Evolutionary conservation across 2,888 invertebrate species (phyloP).

Genomic region (Cryptocephalus moraei): DNA sequence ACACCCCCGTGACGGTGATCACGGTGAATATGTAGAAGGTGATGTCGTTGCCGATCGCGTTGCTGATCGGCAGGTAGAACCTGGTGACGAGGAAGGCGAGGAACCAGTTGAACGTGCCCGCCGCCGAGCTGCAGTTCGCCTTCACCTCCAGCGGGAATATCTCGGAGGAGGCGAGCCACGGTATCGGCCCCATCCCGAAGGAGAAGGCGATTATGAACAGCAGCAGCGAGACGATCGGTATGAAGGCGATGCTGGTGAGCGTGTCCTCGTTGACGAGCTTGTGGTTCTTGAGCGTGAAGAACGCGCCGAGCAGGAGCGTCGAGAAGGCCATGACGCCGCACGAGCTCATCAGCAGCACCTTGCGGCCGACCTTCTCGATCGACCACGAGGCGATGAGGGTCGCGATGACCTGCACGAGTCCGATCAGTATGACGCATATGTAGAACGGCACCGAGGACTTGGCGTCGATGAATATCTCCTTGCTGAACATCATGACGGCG

Average conservation of each 20-base stretch:
- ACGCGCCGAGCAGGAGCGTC: constrained; percentile 57
- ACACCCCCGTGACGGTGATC: constrained; percentile 52
- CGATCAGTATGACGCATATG: constrained; percentile 41
- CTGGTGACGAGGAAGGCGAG: constrained; percentile 72
- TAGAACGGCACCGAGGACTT: constrained; percentile 46
- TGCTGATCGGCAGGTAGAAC: constrained; percentile 51
- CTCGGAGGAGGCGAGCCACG: constrained; percentile 80
- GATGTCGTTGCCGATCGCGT: constrained; percentile 46
- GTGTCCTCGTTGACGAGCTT: constrained; percentile 29
- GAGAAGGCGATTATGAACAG: constrained; percentile 73
- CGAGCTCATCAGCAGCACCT: constrained; percentile 64
- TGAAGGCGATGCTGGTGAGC: constrained; percentile 52
- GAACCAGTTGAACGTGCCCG: constrained; percentile 77
- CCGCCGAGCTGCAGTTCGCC: constrained; percentile 64
- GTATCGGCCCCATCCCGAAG: constrained; percentile 77
- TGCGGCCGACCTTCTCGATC: constrained; percentile 72
- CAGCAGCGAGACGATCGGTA: constrained; percentile 63
- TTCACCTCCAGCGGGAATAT: constrained; percentile 72
- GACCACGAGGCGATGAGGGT: constrained; percentile 64
- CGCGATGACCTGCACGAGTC: constrained; percentile 66
- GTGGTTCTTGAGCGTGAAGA: constrained; percentile 44
- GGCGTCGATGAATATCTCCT: constrained; percentile 58
- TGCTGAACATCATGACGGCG: constrained; percentile 71
- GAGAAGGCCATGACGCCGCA: constrained; percentile 61
- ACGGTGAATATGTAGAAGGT: constrained; percentile 69